Evolutionary conservation across 2,113 vertebrate species (phyloP), one percentile per base, ranked within the genome.

Genomic region (Sinocyclocheilus anophthalmus): DNA sequence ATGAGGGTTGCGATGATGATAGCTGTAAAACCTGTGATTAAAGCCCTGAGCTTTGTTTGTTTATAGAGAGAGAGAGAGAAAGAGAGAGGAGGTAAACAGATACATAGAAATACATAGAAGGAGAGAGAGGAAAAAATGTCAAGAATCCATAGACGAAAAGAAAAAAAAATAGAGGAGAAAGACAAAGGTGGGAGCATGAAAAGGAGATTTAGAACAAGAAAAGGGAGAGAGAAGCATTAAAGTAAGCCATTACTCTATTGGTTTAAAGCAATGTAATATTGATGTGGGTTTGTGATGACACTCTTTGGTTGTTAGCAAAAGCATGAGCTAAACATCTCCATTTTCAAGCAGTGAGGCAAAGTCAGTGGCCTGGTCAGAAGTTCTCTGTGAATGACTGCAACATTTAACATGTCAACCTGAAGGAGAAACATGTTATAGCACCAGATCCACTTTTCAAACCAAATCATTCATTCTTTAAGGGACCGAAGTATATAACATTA

Each of bases 21-120:
- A 88, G 79, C 90, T 90, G 80, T 92, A 88, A 87, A 90, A 89
- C 91, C 92, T 91, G 86, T 92, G 90, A 87, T 90, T 88, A 77
- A 86, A 87, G 84, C 90, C 88, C 80, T 86, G 89, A 89, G 88
- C 94, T 94, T 92, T 92, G 86, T 65, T 76, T 89, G 86, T 30
- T 83, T 63, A 92, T 5, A 75, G 87, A 87, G 69, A 57, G 76
- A 78, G 59, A 84, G 5, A 76, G 4, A 65, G 42, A 59, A 18
- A 42, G 39, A 33, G 30, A 33, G 30, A 33, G 30, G 30, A 33
- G 14, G 16, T 63, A 48, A 67, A 69, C 30, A 78, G 45, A 57
- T 10, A 69, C 45, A 57, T 8, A 12, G 39, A 45, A 75, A 75
- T 75, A 16, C n/a, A 24, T 20, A 39, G 73, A 45, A 3, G 4